A percentile compares a stretch with the other conserved stretches of the same genome.
These are phyloP conservation scores for Speoplatyrhinus poulsoni DNA, from an alignment of 2,113 vertebrate species.

Conservation along the genomic window DNA sequence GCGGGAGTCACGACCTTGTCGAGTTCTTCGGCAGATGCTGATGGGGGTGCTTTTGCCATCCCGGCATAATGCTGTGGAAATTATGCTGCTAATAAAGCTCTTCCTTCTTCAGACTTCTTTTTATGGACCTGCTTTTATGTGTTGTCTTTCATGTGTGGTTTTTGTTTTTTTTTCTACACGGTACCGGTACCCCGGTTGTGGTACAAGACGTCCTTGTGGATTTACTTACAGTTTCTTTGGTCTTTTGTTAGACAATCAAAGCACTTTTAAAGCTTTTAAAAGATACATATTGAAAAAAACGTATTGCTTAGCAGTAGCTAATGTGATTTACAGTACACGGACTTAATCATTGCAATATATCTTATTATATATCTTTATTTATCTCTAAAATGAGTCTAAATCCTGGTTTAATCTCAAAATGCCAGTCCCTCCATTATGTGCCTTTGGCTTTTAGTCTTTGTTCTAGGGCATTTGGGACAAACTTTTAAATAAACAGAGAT, in stretches of 20 bases:
- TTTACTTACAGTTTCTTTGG: too few species aligned
- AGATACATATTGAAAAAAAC: too few species aligned
- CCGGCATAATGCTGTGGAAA: neutral
- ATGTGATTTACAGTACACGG: neutral
- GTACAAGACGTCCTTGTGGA: too few species aligned
- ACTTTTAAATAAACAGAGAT: conserved; percentile 18
- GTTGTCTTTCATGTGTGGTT: too few species aligned
- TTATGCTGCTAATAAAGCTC: too few species aligned
- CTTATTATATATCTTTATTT: neutral
- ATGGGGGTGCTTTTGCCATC: conserved; percentile 15
- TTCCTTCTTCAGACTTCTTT: too few species aligned
- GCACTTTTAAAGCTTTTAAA: too few species aligned
- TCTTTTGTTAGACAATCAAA: too few species aligned
- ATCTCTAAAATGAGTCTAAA: neutral
- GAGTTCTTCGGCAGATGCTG: conserved; percentile 17
- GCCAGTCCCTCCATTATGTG: neutral
- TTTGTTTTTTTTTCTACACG: too few species aligned
- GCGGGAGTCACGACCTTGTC: conserved; percentile 27
- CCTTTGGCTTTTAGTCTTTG: neutral
- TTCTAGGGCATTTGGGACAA: neutral
- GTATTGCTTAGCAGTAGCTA: too few species aligned
- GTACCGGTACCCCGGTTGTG: too few species aligned
- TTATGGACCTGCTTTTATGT: too few species aligned
- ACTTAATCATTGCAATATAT: neutral
- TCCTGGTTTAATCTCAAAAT: neutral